Percentiles rank a stretch among this genome's conserved stretches.
Conservation (phyloP, 2,888 invertebrate genomes). For the Choreutis nemorana region DNA sequence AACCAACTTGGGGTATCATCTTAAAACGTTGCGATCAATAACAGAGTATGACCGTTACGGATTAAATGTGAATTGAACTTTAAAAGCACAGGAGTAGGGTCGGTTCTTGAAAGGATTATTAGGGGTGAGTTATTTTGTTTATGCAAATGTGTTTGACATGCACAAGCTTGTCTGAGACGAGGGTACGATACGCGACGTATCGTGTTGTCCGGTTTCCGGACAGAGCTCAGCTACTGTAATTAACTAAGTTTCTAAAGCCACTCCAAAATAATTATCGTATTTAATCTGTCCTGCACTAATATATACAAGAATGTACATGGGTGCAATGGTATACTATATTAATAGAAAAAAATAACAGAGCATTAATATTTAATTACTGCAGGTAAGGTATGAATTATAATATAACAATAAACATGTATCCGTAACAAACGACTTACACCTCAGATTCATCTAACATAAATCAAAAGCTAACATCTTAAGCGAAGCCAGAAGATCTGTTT, state of each 20-base stretch:
- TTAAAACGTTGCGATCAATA: no score
- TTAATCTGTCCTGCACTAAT: constrained; percentile 8
- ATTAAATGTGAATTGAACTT: no score
- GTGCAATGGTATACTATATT: not conserved
- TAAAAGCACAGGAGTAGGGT: no score
- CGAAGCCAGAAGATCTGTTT: constrained; percentile 54
- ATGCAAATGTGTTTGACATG: constrained; percentile 17
- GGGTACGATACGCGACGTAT: constrained; percentile 51
- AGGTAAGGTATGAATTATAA: not conserved
- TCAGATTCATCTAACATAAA: constrained; percentile 48
- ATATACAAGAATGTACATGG: not conserved
- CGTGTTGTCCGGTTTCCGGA: constrained; percentile 63
- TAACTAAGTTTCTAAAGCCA: constrained; percentile 47
- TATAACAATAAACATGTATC: not conserved
- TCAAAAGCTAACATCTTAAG: constrained; percentile 48
- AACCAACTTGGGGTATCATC: constrained; percentile 15
- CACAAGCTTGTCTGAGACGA: constrained; percentile 47
- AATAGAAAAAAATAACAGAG: not conserved
- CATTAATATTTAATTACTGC: not conserved
- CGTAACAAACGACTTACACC: constrained; percentile 28
- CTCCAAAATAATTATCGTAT: constrained; percentile 13
- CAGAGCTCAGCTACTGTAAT: constrained; percentile 43
- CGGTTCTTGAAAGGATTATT: no score
- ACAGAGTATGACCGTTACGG: no score
- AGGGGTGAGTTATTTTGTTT: not conserved